Evolutionary conservation across 2,888 invertebrate genomes (phyloP).

Genomic region (Antheraea yamamai): DNA sequence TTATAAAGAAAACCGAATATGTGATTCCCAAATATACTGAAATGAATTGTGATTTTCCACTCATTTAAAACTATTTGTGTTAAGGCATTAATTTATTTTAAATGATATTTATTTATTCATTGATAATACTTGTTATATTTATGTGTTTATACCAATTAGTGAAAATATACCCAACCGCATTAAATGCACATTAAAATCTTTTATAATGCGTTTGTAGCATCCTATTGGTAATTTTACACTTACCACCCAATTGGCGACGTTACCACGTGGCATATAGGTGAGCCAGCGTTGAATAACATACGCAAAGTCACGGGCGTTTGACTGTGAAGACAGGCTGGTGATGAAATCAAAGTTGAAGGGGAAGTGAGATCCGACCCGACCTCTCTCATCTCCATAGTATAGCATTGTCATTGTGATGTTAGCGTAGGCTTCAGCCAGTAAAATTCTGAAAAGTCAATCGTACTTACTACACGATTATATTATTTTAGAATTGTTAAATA

Average conservation of each 20-base stretch:
- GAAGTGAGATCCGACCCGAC: constrained; percentile 75
- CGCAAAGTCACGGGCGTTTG: constrained; percentile 67
- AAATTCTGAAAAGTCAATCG: constrained; percentile 52
- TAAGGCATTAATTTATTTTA: too few species aligned
- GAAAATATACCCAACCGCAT: neutral
- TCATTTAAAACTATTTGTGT: too few species aligned
- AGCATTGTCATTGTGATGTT: constrained; percentile 75
- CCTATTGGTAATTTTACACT: constrained; percentile 40
- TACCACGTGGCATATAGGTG: constrained; percentile 76
- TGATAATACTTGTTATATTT: too few species aligned
- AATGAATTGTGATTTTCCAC: too few species aligned
- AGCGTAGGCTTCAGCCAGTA: constrained; percentile 84
- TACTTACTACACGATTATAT: neutral
- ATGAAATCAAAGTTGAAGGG: constrained; percentile 85
- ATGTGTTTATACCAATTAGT: neutral
- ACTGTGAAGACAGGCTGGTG: constrained; percentile 58
- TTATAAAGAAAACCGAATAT: too few species aligned
- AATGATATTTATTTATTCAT: too few species aligned
- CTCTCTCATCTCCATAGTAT: constrained; percentile 78
- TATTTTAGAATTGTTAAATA: too few species aligned
- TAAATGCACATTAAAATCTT: too few species aligned
- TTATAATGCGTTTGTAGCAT: neutral
- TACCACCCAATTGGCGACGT: constrained; percentile 84
- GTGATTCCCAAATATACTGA: too few species aligned
- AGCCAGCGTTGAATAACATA: constrained; percentile 81